A percentile compares a stretch with the other conserved stretches of the same genome.
Evolutionary conservation across 1,140 invertebrate species (phyloP).

Genomic region (Dendrolimus punctatus): DNA sequence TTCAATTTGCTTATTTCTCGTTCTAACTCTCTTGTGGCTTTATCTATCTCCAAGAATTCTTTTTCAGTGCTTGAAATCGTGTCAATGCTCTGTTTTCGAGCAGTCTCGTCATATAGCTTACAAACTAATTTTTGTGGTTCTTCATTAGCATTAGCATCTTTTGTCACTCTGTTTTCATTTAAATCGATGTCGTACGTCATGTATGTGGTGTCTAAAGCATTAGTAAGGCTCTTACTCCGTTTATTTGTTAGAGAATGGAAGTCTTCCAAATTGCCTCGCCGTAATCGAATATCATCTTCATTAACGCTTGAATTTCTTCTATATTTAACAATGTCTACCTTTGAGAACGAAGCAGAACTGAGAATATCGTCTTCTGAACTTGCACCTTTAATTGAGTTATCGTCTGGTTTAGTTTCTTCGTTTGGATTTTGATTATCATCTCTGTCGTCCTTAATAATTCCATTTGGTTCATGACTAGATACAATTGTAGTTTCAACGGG

Average conservation of each 20-base stretch:
- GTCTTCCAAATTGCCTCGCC: constrained; percentile 60
- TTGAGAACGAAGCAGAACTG: constrained; percentile 40
- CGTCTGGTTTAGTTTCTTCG: constrained; percentile 4
- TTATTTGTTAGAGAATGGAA: constrained; percentile 48
- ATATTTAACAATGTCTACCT: constrained; percentile 55
- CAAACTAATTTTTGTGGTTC: constrained; percentile 56
- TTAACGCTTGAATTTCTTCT: constrained; percentile 64
- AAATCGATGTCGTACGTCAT: constrained; percentile 51
- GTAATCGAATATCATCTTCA: constrained; percentile 53
- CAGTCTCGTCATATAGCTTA: constrained; percentile 45
- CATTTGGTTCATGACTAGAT: constrained; percentile 7
- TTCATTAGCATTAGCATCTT: constrained; percentile 48
- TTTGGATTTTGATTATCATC: constrained; percentile 14
- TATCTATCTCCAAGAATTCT: constrained; percentile 67
- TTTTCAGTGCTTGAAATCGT: constrained; percentile 61
- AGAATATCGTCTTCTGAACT: constrained; percentile 46
- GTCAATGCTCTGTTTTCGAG: constrained; percentile 51
- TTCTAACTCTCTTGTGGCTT: constrained; percentile 57
- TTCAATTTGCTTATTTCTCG: constrained; percentile 62
- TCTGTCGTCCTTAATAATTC: constrained; percentile 7
- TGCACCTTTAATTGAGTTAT: constrained; percentile 16
- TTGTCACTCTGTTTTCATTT: constrained; percentile 33
- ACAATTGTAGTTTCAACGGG: constrained; percentile 1
- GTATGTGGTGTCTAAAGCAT: constrained; percentile 38
- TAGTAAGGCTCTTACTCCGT: constrained; percentile 58